These are phyloP conservation scores for Loxodonta africana DNA, from an alignment of 2,113 vertebrate genomes.

Conservation along the genomic window DNA sequence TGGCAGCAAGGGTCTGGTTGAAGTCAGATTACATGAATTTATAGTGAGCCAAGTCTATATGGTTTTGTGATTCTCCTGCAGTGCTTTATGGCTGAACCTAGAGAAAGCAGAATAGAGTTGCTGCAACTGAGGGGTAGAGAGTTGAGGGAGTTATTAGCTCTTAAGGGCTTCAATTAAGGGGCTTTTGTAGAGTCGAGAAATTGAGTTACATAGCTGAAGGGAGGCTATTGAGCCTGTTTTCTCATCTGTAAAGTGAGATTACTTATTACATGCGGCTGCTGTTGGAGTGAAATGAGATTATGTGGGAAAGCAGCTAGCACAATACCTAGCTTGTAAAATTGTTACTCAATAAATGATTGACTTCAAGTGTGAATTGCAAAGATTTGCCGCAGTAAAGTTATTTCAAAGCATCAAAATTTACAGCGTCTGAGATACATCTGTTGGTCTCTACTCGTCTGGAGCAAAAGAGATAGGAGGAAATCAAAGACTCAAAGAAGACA, in stretches of 20 bases:
- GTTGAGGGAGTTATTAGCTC: neutral
- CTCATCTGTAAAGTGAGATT: neutral
- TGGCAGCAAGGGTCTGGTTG: neutral
- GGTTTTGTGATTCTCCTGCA: neutral
- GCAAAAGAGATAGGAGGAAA: too few species aligned
- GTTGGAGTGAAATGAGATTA: constrained; percentile 7
- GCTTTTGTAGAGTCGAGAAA: neutral
- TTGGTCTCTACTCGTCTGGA: too few species aligned
- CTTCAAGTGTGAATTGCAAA: constrained; percentile 49
- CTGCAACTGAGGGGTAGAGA: neutral
- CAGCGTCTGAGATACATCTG: neutral
- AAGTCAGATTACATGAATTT: neutral
- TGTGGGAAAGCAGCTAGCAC: neutral
- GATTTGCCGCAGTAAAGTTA: neutral
- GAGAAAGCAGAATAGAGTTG: neutral
- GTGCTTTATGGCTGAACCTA: neutral
- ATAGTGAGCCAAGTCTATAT: neutral
- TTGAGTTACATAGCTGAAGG: neutral
- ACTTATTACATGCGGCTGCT: neutral
- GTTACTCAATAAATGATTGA: neutral
- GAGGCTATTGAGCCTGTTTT: neutral
- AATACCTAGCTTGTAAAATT: neutral
- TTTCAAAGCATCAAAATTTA: constrained; percentile 18
- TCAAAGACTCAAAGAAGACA: too few species aligned
- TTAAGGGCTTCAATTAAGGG: neutral